Evolutionary conservation across 2,113 vertebrate genomes (phyloP), one percentile per base, ranked within the genome.

Genomic region (Leptodactylus fuscus): DNA sequence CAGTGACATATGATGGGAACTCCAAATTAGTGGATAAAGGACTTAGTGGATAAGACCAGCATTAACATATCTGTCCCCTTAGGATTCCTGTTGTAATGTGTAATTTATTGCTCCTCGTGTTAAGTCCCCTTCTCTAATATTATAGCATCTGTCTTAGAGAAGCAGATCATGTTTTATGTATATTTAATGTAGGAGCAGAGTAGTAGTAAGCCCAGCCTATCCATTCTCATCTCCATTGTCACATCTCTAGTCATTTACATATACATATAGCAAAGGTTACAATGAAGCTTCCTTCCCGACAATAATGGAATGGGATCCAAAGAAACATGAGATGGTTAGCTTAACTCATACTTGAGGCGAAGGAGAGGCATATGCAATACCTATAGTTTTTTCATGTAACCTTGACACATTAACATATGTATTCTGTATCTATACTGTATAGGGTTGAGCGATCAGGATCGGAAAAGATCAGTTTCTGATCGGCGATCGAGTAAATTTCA

Each of bases 51-150:
- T 41, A 38, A 74, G n/a, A 20, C 69, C 11, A 13, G 5, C 49
- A 83, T 83, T 83, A 83, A 73, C 69, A 73, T 73, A 73, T 82
- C 46, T 36, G 65, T 51, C 81, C 49, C 69, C 81, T 13, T 20
- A 22, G 69, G 69, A 58, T 18, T 27, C 36, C 13, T 58, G 8
- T 29, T 18, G 48, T n/a, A 73, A 53, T 8, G 48, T 83, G 49
- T 74, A 58, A 83, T 83, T 83, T 73, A 83, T 73, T 24, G 22
- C 32, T 16, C 69, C 15, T 38, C n/a, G 5, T 41, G 65, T 53
- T 80, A 16, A 69, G 69, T 7, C 69, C 22, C 41, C 67, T 49
- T 44, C 81, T n/a, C 49, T 51, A 10, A 20, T 73, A 83, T 74
- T 53, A 74, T 58, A 41, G 32, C 49, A 82, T 83, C 74, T 58